Conservation (phyloP, 2,888 invertebrate species). For the Caenorhabditis sp. region DNA sequence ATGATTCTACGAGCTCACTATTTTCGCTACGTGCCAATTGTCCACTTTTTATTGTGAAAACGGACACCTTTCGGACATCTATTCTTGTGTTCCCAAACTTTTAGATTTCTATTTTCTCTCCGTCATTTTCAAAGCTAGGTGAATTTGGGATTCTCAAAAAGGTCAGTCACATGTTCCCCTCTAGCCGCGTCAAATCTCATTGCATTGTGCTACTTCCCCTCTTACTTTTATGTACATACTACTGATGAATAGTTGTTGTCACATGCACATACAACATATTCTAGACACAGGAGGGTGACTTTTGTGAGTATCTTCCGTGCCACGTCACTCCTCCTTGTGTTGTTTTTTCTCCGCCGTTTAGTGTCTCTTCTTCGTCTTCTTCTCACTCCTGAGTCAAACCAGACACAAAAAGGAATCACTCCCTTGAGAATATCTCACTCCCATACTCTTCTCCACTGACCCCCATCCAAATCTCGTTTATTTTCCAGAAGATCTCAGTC, state of each 20-base stretch:
- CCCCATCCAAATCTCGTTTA: conserved; percentile 26
- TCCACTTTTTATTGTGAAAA: conserved; percentile 38
- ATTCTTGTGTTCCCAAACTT: background rate
- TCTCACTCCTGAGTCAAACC: conserved; percentile 13
- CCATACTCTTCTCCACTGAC: background rate
- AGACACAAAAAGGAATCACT: conserved; percentile 41
- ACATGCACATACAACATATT: conserved; percentile 24
- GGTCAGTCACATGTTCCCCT: conserved; percentile 51
- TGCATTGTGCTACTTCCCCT: conserved; percentile 39
- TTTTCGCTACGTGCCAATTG: conserved; percentile 31
- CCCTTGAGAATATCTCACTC: conserved; percentile 32
- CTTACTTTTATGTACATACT: conserved; percentile 14
- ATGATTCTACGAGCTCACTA: conserved; percentile 13
- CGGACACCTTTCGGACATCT: conserved; percentile 47
- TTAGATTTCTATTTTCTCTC: background rate
- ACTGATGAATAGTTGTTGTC: conserved; percentile 36
- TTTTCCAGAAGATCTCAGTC: conserved; percentile 67
- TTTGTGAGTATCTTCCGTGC: conserved; percentile 35
- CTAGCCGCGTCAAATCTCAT: conserved; percentile 48
- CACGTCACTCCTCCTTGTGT: conserved; percentile 54
- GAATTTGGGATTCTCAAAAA: conserved; percentile 18
- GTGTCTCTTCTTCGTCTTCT: conserved; percentile 14
- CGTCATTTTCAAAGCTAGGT: background rate
- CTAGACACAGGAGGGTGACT: conserved; percentile 4
- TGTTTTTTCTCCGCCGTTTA: conserved; percentile 42